Percentiles rank a stretch among this genome's conserved stretches.
These are phyloP conservation scores for Euzetes globulus DNA, from an alignment of 2,888 invertebrate species.

Conservation along the genomic window DNA sequence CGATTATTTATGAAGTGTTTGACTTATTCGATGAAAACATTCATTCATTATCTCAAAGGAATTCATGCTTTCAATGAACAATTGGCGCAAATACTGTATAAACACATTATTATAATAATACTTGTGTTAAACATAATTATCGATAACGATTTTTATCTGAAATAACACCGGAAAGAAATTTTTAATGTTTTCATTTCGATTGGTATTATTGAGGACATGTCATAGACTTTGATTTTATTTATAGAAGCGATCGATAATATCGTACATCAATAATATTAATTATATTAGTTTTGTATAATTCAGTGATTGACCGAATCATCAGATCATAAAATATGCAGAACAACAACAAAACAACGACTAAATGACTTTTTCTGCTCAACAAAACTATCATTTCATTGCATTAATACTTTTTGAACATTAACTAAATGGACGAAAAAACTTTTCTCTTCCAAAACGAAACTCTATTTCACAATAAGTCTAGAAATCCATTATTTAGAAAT, in stretches of 20 bases:
- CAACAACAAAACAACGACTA: background rate
- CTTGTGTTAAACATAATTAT: background rate
- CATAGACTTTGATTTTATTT: too few species aligned
- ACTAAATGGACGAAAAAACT: background rate
- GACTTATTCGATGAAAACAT: constrained; percentile 20
- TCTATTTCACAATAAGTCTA: background rate
- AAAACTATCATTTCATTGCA: background rate
- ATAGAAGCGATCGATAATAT: too few species aligned
- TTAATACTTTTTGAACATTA: constrained; percentile 1
- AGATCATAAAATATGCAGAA: background rate
- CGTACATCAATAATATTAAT: background rate
- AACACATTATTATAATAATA: background rate
- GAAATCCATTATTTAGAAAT: background rate
- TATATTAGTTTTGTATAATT: background rate
- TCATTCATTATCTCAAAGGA: constrained; percentile 17
- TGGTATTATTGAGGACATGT: too few species aligned
- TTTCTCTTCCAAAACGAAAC: background rate
- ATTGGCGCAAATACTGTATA: background rate
- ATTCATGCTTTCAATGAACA: too few species aligned
- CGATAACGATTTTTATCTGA: background rate
- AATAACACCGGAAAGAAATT: too few species aligned
- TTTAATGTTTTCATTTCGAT: too few species aligned
- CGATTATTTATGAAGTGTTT: constrained; percentile 26
- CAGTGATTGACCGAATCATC: background rate
- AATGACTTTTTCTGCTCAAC: background rate